These are phyloP conservation scores for Pseudomugil gertrudae DNA, from an alignment of 2,797 vertebrate genomes.

Conservation along the genomic window DNA sequence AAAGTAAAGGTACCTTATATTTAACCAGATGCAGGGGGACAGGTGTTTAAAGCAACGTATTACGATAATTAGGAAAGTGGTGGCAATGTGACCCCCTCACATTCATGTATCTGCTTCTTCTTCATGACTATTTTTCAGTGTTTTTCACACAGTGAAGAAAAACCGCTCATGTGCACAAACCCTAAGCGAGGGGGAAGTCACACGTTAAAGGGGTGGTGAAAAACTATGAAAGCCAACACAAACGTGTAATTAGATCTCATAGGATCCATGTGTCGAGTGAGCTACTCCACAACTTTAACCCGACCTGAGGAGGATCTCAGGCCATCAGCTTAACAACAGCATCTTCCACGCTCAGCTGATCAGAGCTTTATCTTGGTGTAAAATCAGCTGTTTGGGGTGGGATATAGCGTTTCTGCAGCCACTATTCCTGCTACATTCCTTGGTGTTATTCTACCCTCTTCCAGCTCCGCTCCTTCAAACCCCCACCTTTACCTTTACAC, in stretches of 20 bases:
- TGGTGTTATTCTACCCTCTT: slow-evolving; percentile 85
- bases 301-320: slow-evolving; percentile 19
- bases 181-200: slow-evolving; percentile 8
- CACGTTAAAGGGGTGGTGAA: slow-evolving; percentile 26
- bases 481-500: slow-evolving; percentile 59
- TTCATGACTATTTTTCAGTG: neutral
- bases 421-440: slow-evolving; percentile 85
- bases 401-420: slow-evolving; percentile 77
- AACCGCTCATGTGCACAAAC: slow-evolving; percentile 12
- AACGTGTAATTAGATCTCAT: slow-evolving; percentile 65
- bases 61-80: neutral
- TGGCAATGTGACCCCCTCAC: slow-evolving; percentile 3
- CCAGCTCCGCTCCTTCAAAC: slow-evolving; percentile 58
- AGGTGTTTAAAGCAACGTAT: too few relatives aligned
- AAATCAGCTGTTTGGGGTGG: slow-evolving; percentile 78
- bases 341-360: slow-evolving; percentile 51
- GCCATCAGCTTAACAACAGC: slow-evolving; percentile 24
- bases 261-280: slow-evolving; percentile 52
- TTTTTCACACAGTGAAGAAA: slow-evolving; percentile 1
- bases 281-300: slow-evolving; percentile 47
- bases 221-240: slow-evolving; percentile 55
- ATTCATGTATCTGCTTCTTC: neutral
- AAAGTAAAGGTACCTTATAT: too few relatives aligned
- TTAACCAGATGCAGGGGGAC: too few relatives aligned
- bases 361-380: slow-evolving; percentile 63